phyloP scores from a whole-genome alignment of 2,797 vertebrate genomes.

The Bradypus variegatus region DNA sequence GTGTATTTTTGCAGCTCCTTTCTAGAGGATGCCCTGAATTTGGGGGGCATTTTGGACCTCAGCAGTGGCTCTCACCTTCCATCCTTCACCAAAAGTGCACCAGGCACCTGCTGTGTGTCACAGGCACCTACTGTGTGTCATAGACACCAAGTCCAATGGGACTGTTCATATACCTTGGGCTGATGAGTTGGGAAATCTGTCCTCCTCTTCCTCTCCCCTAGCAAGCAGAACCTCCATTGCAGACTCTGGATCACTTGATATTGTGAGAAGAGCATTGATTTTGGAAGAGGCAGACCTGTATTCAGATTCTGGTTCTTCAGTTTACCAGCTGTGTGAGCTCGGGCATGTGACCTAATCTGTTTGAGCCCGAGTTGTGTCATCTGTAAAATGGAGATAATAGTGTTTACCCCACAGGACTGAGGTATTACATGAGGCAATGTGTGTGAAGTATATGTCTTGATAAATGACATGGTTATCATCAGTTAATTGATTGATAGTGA shows the following conservation, averaged over 20 bases:
- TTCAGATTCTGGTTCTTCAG: neutral
- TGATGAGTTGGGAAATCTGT: neutral
- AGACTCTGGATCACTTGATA: neutral
- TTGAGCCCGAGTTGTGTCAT: neutral
- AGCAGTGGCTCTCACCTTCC: neutral
- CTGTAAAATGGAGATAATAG: constrained; percentile 27
- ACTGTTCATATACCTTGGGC: neutral
- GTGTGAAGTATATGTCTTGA: neutral
- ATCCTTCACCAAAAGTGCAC: neutral
- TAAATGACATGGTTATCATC: neutral
- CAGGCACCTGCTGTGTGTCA: neutral
- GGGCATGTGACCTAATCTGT: neutral
- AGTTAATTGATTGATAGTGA: neutral
- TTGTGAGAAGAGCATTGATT: neutral
- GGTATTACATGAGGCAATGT: neutral
- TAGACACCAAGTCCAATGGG: neutral
- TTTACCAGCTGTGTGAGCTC: neutral
- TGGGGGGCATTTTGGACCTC: constrained; percentile 18
- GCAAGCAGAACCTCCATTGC: neutral
- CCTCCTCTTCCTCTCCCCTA: neutral
- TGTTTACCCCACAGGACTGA: neutral
- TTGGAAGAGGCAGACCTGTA: neutral
- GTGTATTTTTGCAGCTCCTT: neutral
- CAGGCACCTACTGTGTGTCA: neutral
- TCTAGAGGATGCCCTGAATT: constrained; percentile 7